Evolutionary conservation across 1,140 invertebrate genomes (phyloP).

Genomic region (Aradophagus sp.): DNA sequence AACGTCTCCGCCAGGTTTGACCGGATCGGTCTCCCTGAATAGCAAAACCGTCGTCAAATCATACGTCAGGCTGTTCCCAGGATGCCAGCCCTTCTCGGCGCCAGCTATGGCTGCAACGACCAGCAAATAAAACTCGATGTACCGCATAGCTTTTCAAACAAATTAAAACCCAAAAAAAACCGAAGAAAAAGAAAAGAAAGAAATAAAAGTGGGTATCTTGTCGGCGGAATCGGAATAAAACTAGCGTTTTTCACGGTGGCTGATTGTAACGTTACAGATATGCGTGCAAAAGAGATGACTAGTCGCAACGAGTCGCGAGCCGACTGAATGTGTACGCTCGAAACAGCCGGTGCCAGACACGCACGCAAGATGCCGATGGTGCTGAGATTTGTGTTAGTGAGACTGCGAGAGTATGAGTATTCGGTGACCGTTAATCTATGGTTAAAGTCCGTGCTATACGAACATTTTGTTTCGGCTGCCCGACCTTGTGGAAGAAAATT

Average conservation of each 20-base stretch:
- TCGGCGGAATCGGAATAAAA: no score
- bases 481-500: slow-evolving; percentile 2
- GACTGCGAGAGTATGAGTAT: slow-evolving; percentile 30
- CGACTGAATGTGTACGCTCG: slow-evolving; percentile 60
- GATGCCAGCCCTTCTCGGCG: slow-evolving; percentile 63
- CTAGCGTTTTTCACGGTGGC: no score
- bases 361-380: slow-evolving; percentile 24
- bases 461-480: slow-evolving; percentile 19
- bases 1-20: slow-evolving; percentile 74
- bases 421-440: slow-evolving; percentile 65
- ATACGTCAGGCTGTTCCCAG: slow-evolving; percentile 69
- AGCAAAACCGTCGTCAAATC: slow-evolving; percentile 73
- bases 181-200: no score
- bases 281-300: slow-evolving; percentile 47
- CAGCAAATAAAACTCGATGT: slow-evolving; percentile 51
- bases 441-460: slow-evolving; percentile 59
- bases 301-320: slow-evolving; percentile 61
- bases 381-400: not conserved
- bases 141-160: slow-evolving; percentile 25
- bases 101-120: slow-evolving; percentile 66
- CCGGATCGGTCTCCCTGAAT: slow-evolving; percentile 72
- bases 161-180: no score
- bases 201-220: no score
- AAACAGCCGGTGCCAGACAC: slow-evolving; percentile 29
- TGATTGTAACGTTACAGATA: no score